These are phyloP conservation scores for Promerops cafer DNA, from an alignment of 2,113 vertebrate genomes.

Conservation along the genomic window DNA sequence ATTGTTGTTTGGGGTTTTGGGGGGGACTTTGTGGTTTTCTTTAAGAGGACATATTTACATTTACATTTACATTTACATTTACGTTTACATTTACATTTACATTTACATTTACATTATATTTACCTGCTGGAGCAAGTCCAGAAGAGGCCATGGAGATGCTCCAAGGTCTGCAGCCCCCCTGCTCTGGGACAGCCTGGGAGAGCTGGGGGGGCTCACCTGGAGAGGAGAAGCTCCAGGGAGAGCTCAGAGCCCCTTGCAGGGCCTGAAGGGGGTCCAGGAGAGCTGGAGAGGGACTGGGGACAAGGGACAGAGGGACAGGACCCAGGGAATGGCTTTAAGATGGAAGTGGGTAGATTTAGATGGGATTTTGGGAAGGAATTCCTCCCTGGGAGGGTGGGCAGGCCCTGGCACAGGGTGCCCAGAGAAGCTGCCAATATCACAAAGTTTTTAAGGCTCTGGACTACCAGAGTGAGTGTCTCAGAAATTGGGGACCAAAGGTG, in stretches of 20 bases:
- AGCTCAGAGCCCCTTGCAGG: neutral
- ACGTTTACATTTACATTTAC: neutral
- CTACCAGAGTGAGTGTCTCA: neutral
- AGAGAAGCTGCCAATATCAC: neutral
- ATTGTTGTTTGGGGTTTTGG: neutral
- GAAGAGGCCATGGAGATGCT: neutral
- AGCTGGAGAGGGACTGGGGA: neutral
- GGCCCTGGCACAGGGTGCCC: neutral
- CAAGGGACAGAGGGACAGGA: neutral
- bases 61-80: neutral
- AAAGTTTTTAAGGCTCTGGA: neutral
- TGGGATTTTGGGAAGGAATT: neutral
- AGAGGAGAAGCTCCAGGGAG: neutral
- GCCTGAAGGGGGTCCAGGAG: neutral
- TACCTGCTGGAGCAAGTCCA: neutral
- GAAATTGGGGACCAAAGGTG: neutral
- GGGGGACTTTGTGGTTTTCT: neutral
- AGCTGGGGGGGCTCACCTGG: fast-evolving
- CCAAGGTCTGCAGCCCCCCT: neutral
- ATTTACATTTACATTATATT: neutral
- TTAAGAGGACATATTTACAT: neutral
- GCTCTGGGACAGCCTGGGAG: neutral
- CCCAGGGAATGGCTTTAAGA: neutral
- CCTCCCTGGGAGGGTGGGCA: fast-evolving
- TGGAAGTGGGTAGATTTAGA: no score